These are phyloP conservation scores for Mixornis gularis DNA, from an alignment of 2,113 vertebrate genomes.

Conservation along the genomic window DNA sequence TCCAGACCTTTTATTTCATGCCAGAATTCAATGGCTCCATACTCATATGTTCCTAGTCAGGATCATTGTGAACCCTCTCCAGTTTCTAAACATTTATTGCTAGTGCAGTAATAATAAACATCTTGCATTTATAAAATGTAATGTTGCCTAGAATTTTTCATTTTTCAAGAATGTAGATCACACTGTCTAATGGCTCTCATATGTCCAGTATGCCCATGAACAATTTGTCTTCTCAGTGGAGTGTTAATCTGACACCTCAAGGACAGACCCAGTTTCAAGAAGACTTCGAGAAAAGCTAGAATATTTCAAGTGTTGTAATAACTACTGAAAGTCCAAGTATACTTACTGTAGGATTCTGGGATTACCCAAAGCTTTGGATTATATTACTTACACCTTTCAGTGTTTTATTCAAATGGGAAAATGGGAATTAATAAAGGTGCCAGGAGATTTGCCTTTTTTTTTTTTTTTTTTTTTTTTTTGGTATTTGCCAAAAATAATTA, in stretches of 20 bases:
- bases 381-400: conserved; percentile 46
- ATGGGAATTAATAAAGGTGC: conserved; percentile 58
- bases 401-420: conserved; percentile 47
- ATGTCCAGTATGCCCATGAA: conserved; percentile 73
- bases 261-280: conserved; percentile 70
- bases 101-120: conserved; percentile 80
- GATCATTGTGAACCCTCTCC: conserved; percentile 76
- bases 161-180: conserved; percentile 77
- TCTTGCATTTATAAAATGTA: conserved; percentile 82
- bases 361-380: conserved; percentile 56
- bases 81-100: conserved; percentile 84
- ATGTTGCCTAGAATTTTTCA: conserved; percentile 80
- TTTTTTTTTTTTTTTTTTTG: neutral
- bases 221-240: conserved; percentile 77
- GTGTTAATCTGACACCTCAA: conserved; percentile 83
- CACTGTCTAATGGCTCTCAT: conserved; percentile 78
- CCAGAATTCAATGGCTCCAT: conserved; percentile 76
- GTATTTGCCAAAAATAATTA: conserved; percentile 50
- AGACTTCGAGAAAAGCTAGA: conserved; percentile 54
- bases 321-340: conserved; percentile 64
- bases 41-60: conserved; percentile 81
- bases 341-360: conserved; percentile 38
- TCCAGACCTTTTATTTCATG: conserved; percentile 79
- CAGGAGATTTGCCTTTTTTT: conserved; percentile 3
- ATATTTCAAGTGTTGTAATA: conserved; percentile 58